Base-by-base conservation (phyloP, 2,797 vertebrate species). In the Gobionotothen gibberifrons region DNA sequence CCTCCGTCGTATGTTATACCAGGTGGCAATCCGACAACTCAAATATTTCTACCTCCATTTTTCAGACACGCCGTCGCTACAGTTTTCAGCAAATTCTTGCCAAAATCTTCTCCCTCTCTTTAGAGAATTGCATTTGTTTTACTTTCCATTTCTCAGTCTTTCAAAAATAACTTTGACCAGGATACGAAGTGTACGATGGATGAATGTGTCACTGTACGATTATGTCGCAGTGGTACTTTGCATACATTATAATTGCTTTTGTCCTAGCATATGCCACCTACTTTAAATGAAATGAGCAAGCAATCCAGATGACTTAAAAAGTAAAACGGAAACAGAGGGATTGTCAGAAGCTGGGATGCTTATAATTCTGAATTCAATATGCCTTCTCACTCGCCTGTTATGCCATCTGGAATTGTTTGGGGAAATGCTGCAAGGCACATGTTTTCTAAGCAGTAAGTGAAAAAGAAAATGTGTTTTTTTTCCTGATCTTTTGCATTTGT, bases 1-100 rank as follows among this genome's bases (percentile, higher is more conserved):
- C 77, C 76, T 74, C 49, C 79, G 81, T 89, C 84, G 22, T 91
- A 90, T 83, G 88, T 92, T 91, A 92, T 85, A 89, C 72, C 87
- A 90, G 91, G 91, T 89, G 88, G 87, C 81, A 87, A 89, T 91
- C 86, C 92, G 93, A 93, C 91, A 93, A 92, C 86, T 85, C 85
- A 52, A 89, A 78, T 61, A 87, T 92, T 92, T 85, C 26, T 73
- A 86, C 75, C 69, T 78, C 61, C 85, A 85, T 91, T 90, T 86
- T 57, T 91, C 85, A 83, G 81, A 62, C 71, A 43, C 5, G 14
- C 46, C 40, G 55, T 72, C 67, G 40, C 69, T 51, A 57, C 70
- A 49, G 83, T 82, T 81, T 73, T 78, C 61, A 49, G 61, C 15
- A 26, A 79, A 74, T 59, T 54, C 74, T 74, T 48, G 69, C 76